These are phyloP conservation scores for Drosophila novamexicana DNA, from an alignment of 1,140 invertebrate species.

Conservation along the genomic window DNA sequence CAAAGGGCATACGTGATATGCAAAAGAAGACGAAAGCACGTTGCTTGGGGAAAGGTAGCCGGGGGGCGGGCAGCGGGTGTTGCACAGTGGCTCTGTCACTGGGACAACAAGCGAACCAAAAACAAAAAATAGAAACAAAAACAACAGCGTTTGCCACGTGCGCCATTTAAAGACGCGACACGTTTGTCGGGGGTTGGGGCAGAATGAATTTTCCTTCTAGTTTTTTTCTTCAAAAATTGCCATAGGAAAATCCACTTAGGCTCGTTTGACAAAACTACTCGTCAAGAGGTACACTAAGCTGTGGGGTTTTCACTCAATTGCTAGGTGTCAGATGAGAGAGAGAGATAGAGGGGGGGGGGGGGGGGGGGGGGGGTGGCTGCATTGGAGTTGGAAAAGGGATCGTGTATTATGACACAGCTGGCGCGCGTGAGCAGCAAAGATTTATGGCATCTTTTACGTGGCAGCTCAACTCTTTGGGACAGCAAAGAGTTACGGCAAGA, in stretches of 20 bases:
- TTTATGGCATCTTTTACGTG: slow-evolving; percentile 79
- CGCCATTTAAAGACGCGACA: slow-evolving; percentile 37
- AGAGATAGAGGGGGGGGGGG: no score
- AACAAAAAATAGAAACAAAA: slow-evolving; percentile 6
- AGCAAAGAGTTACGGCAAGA: slow-evolving; percentile 49
- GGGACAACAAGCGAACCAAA: slow-evolving; percentile 14
- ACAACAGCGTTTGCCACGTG: slow-evolving; percentile 35
- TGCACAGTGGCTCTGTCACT: slow-evolving; percentile 22
- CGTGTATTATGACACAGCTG: slow-evolving; percentile 27
- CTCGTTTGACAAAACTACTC: slow-evolving; percentile 78
- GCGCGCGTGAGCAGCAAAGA: slow-evolving; percentile 60
- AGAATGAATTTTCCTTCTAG: slow-evolving; percentile 3
- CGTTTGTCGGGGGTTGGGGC: neutral
- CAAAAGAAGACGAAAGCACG: slow-evolving; percentile 18
- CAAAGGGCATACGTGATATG: slow-evolving; percentile 70
- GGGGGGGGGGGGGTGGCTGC: neutral
- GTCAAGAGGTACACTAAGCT: slow-evolving; percentile 26
- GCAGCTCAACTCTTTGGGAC: slow-evolving; percentile 64
- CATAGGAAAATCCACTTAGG: slow-evolving; percentile 71
- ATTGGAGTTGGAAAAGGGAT: slow-evolving; percentile 5
- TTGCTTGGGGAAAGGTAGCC: neutral
- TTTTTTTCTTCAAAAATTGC: slow-evolving; percentile 42
- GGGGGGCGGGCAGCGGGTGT: slow-evolving; percentile 5
- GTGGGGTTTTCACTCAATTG: neutral
- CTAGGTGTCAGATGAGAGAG: neutral